Base-by-base conservation (phyloP, 37 sponge, comb jelly and placozoan genomes). In the Halichondria panicea region DNA sequence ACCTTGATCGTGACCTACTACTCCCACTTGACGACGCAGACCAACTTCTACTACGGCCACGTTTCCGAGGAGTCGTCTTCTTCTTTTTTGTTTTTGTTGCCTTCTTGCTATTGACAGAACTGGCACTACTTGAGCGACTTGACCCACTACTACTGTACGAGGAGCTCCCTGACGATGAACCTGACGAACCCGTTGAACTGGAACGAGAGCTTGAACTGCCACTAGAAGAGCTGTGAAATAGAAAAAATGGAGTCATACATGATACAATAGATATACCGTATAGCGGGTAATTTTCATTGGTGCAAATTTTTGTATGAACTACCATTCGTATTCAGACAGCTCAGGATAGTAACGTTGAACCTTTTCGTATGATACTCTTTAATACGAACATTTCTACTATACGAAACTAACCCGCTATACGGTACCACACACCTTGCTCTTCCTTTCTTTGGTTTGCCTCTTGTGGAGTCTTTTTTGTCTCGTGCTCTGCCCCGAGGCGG, bases 171-270 rank as follows among this genome's bases (percentile, higher is more conserved):
- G 65, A 61, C 34, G 80, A 79, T 32, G 78, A 78, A 0, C 66
- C 44, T 27, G 84, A 82, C 39, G 74, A 83, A 41, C 82, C 52
- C 25, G 78, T 69, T 4, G 82, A 87, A 43, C 83, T 69, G 44
- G 72, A 68, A 62, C 82, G 77, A 34, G 61, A 67, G 21, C 78
- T 41, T 13, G 79, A 85, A 3, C 81, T 41, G 28, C 84, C 73
- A 33, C 69, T 32, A 67, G 68, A 66, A 39, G 62, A 41, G 46
- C 53, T 43, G 44, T 27, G 34, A 38, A 4, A 4, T 43, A 59
- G 24, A 74, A 4, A 43, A 43, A 37, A 68, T 42, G 42, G n/a
- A n/a, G n/a, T n/a, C n/a, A n/a, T n/a, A n/a, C n/a, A n/a, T n/a
- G n/a, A n/a, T n/a, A n/a, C n/a, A n/a, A n/a, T n/a, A n/a, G n/a